Evolutionary conservation across 2,113 vertebrate species (phyloP).

Genomic region (Poeciliopsis occidentalis): DNA sequence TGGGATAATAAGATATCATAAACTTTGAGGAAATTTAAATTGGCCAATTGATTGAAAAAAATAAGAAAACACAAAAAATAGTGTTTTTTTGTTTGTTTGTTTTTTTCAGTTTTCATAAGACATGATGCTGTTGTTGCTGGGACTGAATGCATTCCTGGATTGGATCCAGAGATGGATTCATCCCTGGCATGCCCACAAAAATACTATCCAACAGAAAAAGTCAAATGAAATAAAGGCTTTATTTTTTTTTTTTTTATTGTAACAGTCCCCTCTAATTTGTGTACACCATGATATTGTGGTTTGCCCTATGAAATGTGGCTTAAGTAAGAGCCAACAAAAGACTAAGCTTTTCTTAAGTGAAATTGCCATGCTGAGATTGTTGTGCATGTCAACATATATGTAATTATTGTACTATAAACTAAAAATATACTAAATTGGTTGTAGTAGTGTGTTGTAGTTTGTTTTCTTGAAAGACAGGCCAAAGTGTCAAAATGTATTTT

Average conservation of each 20-base stretch:
- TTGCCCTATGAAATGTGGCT: conserved; percentile 1
- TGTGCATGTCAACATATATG: not conserved
- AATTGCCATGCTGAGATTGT: conserved; percentile 10
- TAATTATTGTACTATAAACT: conserved; percentile 13
- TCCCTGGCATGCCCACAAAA: not conserved
- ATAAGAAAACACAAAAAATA: too few relatives aligned
- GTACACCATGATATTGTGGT: conserved; percentile 3
- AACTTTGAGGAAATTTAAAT: too few relatives aligned
- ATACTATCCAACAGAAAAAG: not conserved
- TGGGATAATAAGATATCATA: too few relatives aligned
- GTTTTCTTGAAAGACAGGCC: too few relatives aligned
- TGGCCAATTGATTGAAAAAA: too few relatives aligned
- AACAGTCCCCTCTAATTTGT: conserved; percentile 23
- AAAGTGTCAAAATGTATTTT: not conserved
- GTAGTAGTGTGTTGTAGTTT: too few relatives aligned
- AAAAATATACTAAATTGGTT: not conserved
- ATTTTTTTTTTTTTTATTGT: not conserved
- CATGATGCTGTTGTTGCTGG: too few relatives aligned
- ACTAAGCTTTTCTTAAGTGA: not conserved
- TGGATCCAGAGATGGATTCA: too few relatives aligned
- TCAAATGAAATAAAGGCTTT: not conserved
- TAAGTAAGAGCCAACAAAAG: conserved; percentile 7
- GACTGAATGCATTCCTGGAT: too few relatives aligned
- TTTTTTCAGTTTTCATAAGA: too few relatives aligned
- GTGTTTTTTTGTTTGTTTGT: too few relatives aligned